Conservation (phyloP, 2,797 vertebrate species). For the Tadarida brasiliensis region DNA sequence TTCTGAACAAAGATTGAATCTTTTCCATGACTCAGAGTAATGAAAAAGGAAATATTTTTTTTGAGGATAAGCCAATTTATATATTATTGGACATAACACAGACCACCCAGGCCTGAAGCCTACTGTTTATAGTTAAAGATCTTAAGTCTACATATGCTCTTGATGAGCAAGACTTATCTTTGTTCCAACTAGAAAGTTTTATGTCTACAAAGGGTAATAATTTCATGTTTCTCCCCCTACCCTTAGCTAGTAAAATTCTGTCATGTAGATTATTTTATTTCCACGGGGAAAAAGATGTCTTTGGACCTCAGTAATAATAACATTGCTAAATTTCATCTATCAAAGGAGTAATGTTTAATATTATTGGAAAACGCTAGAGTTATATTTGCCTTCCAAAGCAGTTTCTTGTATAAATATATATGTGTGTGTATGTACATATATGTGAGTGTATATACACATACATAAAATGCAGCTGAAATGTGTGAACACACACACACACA, state of each 20-base stretch:
- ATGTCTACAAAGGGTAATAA: conserved; percentile 67
- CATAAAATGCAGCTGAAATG: neutral
- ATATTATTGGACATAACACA: conserved; percentile 80
- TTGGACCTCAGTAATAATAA: conserved; percentile 66
- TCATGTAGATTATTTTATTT: conserved; percentile 73
- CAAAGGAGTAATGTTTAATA: conserved; percentile 67
- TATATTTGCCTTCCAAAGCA: conserved; percentile 43
- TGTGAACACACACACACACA: neutral
- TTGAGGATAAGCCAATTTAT: conserved; percentile 82
- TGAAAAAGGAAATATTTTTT: conserved; percentile 85
- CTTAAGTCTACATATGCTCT: conserved; percentile 78
- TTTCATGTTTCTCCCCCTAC: conserved; percentile 34
- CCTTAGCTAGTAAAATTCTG: conserved; percentile 68
- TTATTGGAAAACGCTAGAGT: conserved; percentile 55
- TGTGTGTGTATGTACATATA: neutral
- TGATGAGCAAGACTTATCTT: conserved; percentile 69
- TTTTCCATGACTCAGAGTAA: conserved; percentile 79
- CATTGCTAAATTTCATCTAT: conserved; percentile 60
- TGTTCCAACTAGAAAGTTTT: conserved; percentile 61
- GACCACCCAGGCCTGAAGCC: conserved; percentile 84
- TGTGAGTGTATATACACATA: neutral
- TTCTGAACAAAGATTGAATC: conserved; percentile 77
- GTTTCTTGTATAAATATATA: conserved; percentile 1
- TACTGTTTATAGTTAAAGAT: conserved; percentile 81
- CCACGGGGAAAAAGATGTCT: conserved; percentile 50